Percentiles rank a stretch among this genome's conserved stretches.
Conservation (phyloP, 1,140 invertebrate species). For the Caenorhabditis brenneri region DNA sequence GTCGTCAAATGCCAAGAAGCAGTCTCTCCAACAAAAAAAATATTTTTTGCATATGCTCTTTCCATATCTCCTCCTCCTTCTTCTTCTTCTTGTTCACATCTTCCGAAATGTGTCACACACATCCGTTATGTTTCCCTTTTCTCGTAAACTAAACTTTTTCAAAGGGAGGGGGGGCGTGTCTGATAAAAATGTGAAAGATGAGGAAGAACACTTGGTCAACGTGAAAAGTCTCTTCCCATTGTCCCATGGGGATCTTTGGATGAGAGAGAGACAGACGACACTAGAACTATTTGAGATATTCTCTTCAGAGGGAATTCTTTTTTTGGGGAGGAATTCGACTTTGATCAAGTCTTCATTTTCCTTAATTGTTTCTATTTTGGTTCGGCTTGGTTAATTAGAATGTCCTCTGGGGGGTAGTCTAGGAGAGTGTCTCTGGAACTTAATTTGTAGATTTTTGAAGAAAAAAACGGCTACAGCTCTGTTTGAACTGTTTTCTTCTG, state of each 20-base stretch:
- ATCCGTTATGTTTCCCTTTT: neutral
- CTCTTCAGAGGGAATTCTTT: neutral
- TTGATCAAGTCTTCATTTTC: neutral
- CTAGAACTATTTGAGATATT: no score
- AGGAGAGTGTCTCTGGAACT: no score
- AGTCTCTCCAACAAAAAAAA: neutral
- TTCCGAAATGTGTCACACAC: neutral
- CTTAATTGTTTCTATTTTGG: neutral
- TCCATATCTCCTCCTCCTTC: neutral
- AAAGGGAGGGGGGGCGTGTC: no score
- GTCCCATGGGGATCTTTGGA: neutral
- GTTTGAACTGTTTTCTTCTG: no score
- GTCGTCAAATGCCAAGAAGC: neutral
- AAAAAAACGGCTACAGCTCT: no score
- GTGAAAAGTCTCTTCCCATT: neutral
- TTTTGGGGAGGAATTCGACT: neutral
- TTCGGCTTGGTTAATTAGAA: no score
- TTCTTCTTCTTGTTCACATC: neutral
- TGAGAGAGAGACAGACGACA: neutral
- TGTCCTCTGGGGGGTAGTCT: no score
- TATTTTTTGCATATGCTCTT: slow-evolving; percentile 39
- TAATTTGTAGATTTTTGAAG: no score
- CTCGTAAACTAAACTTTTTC: neutral
- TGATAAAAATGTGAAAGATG: slow-evolving; percentile 43
- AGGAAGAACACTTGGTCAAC: slow-evolving; percentile 40